phyloP scores from a whole-genome alignment of 2,113 vertebrate genomes.

The Acanthisitta chloris region DNA sequence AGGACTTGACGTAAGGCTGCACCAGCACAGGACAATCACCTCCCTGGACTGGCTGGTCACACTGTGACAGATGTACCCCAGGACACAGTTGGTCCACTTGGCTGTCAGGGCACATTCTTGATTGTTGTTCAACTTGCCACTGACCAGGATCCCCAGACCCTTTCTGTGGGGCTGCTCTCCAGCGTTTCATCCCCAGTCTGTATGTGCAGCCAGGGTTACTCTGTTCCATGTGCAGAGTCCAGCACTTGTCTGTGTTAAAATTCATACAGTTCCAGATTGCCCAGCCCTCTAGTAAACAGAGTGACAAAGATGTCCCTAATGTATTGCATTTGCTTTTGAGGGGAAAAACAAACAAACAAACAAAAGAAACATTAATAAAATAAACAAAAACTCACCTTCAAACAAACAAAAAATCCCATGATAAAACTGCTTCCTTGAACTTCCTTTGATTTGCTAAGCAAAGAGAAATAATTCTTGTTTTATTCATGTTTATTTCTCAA shows the following conservation, averaged over 20 bases:
- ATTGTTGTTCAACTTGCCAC: background rate
- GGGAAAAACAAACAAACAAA: background rate
- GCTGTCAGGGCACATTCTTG: background rate
- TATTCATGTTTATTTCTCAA: background rate
- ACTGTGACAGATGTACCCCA: background rate
- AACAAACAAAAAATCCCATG: background rate
- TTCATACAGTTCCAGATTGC: background rate
- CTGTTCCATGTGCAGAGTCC: background rate
- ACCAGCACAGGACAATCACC: background rate
- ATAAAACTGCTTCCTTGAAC: background rate
- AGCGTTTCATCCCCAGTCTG: background rate
- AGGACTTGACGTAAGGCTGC: background rate
- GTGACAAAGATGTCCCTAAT: background rate
- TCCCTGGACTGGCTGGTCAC: fast-evolving
- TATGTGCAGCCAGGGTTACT: background rate
- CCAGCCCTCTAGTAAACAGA: background rate
- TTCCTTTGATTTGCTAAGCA: background rate
- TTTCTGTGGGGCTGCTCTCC: background rate
- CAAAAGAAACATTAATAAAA: too few relatives aligned
- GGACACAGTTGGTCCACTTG: background rate
- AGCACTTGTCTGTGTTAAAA: background rate
- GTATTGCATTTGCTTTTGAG: background rate
- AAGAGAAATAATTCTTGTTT: background rate
- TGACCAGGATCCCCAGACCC: too few relatives aligned
- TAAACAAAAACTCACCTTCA: background rate